These are phyloP conservation scores for Melanocharis versteri DNA, from an alignment of 2,113 vertebrate genomes.

Conservation along the genomic window DNA sequence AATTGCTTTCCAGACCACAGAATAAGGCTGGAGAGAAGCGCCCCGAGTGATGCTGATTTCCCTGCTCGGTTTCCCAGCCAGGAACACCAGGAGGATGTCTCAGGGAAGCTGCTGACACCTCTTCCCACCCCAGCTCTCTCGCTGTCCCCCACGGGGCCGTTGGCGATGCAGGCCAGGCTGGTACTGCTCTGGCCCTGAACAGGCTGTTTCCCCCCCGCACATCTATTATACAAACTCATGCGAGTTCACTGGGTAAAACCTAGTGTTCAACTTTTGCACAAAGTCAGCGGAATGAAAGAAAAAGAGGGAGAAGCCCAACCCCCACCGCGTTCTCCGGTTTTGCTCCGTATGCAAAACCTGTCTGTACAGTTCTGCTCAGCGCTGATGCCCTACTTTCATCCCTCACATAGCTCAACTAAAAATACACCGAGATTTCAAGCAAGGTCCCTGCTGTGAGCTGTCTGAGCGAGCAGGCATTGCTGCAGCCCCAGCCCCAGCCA, in stretches of 20 bases:
- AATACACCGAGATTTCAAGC: slow-evolving; percentile 19
- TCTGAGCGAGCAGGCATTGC: neutral
- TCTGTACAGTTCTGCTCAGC: slow-evolving; percentile 1
- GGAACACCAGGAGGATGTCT: neutral
- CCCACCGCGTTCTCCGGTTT: neutral
- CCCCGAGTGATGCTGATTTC: neutral
- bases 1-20: slow-evolving; percentile 21
- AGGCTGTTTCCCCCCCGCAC: neutral
- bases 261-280: slow-evolving; percentile 2
- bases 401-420: slow-evolving; percentile 38
- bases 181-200: neutral
- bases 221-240: neutral
- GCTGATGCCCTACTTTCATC: slow-evolving; percentile 48
- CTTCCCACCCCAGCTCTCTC: neutral
- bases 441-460: neutral
- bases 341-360: slow-evolving; percentile 49
- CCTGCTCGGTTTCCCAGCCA: neutral
- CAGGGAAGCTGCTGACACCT: neutral
- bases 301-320: neutral
- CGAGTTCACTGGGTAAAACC: neutral
- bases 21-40: neutral
- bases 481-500: neutral
- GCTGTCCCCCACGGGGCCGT: accelerated
- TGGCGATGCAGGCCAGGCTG: neutral
- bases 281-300: slow-evolving; percentile 43